Conservation (phyloP, 2,797 vertebrate species). For the Tokudaia muenninki region DNA sequence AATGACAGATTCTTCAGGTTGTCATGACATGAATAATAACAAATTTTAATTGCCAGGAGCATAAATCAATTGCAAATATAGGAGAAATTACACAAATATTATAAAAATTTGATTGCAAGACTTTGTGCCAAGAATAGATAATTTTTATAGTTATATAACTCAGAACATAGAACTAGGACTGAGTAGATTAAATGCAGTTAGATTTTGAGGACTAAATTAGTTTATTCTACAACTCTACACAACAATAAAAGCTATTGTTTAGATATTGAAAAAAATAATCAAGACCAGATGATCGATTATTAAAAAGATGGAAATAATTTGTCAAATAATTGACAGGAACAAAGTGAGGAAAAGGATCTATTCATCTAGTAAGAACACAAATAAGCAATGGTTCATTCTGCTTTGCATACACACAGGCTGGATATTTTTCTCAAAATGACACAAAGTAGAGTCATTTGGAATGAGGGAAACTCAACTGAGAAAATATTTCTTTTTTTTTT, state of each 20-base stretch:
- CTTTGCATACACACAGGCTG: not conserved
- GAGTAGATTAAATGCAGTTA: not conserved
- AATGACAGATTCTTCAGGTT: not conserved
- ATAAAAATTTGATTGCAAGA: not conserved
- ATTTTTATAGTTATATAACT: not conserved
- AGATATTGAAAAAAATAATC: not conserved
- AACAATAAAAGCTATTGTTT: not conserved
- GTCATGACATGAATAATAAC: not conserved
- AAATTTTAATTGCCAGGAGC: fast-evolving
- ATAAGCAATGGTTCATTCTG: not conserved
- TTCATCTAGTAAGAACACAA: not conserved
- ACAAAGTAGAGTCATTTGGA: not conserved
- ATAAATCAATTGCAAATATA: not conserved
- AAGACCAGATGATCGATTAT: not conserved
- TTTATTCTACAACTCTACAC: not conserved
- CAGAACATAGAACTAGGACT: not conserved
- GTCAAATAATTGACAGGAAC: not conserved
- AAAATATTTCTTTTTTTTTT: no score
- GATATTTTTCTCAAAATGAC: not conserved
- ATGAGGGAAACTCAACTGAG: not conserved
- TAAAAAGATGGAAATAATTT: not conserved
- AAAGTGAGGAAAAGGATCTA: not conserved
- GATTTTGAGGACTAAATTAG: not conserved
- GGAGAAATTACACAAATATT: not conserved
- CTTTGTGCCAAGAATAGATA: not conserved